These are phyloP conservation scores for Palythoa grandis DNA, from an alignment of 92 coral and sea anemone genomes.

Conservation along the genomic window DNA sequence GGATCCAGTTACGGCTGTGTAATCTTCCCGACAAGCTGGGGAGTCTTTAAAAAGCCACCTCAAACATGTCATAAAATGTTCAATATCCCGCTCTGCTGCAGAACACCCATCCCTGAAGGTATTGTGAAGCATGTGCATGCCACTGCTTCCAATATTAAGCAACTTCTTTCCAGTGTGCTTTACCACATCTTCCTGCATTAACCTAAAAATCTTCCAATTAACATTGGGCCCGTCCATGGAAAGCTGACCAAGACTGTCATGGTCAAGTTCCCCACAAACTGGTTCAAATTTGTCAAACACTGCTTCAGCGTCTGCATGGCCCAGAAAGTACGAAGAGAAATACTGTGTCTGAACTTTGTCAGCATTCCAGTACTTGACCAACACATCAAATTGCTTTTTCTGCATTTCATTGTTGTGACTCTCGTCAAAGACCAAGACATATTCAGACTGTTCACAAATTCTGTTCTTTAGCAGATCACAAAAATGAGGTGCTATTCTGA, in stretches of 20 bases:
- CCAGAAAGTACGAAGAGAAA: conserved; percentile 46
- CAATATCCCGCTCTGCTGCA: conserved; percentile 53
- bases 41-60: conserved; percentile 52
- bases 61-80: conserved; percentile 36
- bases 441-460: conserved; percentile 37
- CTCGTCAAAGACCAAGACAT: conserved; percentile 34
- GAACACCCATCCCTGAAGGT: conserved; percentile 50
- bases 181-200: conserved; percentile 27
- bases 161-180: conserved; percentile 32
- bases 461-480: too few relatives aligned
- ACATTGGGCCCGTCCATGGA: conserved; percentile 45
- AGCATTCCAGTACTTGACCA: conserved; percentile 40
- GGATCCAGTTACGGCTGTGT: too few relatives aligned
- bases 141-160: conserved; percentile 51
- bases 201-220: conserved; percentile 42
- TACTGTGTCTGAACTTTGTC: conserved; percentile 38
- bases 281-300: conserved; percentile 40
- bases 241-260: conserved; percentile 37
- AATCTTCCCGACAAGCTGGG: conserved; percentile 50
- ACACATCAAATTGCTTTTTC: conserved; percentile 41
- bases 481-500: too few relatives aligned
- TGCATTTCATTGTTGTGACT: conserved; percentile 41
- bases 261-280: conserved; percentile 13
- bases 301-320: conserved; percentile 50
- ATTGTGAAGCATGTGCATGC: conserved; percentile 51